Base-by-base conservation (phyloP, 2,113 vertebrate species). In the Lanius collurio region DNA sequence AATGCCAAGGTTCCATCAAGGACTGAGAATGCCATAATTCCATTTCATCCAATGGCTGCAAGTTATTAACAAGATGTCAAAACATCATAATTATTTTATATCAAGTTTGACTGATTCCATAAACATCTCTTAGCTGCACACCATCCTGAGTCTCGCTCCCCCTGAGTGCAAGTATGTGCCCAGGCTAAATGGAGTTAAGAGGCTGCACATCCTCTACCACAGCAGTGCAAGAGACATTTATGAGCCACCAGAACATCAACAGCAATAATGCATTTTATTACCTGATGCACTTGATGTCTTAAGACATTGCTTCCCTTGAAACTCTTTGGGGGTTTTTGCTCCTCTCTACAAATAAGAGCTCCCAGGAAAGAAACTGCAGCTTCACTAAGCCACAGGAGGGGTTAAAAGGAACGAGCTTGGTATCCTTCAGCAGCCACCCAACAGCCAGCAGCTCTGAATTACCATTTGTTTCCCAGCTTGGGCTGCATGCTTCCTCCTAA, bases 51-150 rank as follows among this genome's bases (percentile, higher is more conserved):
- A 92, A 87, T 91, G 92, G 97, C 60, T 97, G 85, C 56, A 77
- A 92, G 92, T 94, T 97, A 97, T 97, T 97, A 97, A 93, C 89
- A 97, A 95, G 95, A 96, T 94, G 94, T 96, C 97, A 97, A 97
- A 97, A 97, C 94, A 95, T 91, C 94, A 73, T 97, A 95, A 95
- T 97, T 96, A 97, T 97, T 96, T 97, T 89, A 95, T 91, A 95
- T 92, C 91, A 90, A 85, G 88, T 95, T 80, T 95, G 96, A 96
- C 93, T 88, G 90, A 96, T 95, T 94, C 89, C 89, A 95, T 94
- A 97, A 96, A 95, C 94, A 95, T 89, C 90, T 95, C 87, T 94
- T 90, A 78, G 85, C 79, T 57, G 39, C 75, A 81, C 4, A 59
- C 56, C 69, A 84, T 65, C 90, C 64, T n/a, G 27, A 80, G 52